Base-by-base conservation (phyloP, 2,113 vertebrate genomes). In the Pampusana beccarii region DNA sequence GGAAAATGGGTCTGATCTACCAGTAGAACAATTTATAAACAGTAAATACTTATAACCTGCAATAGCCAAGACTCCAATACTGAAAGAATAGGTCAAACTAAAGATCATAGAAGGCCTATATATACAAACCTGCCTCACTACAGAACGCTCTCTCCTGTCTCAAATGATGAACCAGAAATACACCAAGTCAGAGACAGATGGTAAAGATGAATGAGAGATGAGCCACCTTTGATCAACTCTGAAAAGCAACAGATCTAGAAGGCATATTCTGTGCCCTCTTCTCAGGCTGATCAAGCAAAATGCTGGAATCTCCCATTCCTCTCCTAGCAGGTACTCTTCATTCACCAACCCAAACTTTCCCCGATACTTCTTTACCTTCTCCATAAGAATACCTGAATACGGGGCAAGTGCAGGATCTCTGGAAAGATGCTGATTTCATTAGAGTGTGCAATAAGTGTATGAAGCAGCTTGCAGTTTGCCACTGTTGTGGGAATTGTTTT, bases 401-500 rank as follows among this genome's bases (percentile, higher is more conserved):
- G 98, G 6, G 99, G 99, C 95, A 99, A 98, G 96, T 98, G 98
- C 85, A 99, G 98, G 83, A 99, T 99, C 97, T 99, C 99, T 33
- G 99, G 99, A 96, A 99, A 99, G 97, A 99, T 98, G 77, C 96
- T 99, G 94, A 99, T 99, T 96, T 99, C 98, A 95, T 99, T 99
- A 79, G 99, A 99, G 97, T 99, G 99, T 75, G 99, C 98, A 34
- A 98, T 98, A 81, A 99, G 99, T 5, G 99, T 99, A 95, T 99
- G 99, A 78, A 99, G 98, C 57, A 98, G 98, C 96, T 99, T 99
- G 97, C 99, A 99, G 98, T 98, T 99, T 84, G 99, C 98, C 93
- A 99, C 98, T 2, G 99, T 99, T 78, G 99, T 99, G 65, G 99
- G 99, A 96, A 99, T 98, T 23, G 98, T 98, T 98, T 99, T 99